phyloP scores from a whole-genome alignment of 2,888 invertebrate species.

The Athalia circularis region DNA sequence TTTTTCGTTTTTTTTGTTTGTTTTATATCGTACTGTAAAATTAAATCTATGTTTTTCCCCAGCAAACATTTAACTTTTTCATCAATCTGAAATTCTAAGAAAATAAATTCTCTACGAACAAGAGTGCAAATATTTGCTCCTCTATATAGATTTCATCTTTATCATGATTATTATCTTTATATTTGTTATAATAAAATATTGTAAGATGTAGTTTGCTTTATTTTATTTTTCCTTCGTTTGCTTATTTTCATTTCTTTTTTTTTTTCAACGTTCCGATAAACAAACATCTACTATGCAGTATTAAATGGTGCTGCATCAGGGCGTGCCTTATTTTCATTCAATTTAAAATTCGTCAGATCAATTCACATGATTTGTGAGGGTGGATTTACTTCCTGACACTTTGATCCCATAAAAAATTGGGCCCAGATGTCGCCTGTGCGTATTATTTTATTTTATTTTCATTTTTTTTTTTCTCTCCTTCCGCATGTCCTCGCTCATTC shows the following conservation, averaged over 20 bases:
- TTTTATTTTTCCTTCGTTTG: neutral
- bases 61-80: too few species aligned
- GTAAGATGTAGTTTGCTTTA: neutral
- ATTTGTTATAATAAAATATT: neutral
- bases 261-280: neutral
- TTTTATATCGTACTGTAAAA: too few species aligned
- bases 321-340: neutral
- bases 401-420: constrained; percentile 12
- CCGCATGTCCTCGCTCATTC: neutral
- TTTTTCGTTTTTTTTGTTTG: too few species aligned
- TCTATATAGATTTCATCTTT: neutral
- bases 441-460: neutral
- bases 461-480: neutral
- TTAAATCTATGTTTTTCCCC: too few species aligned
- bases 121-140: too few species aligned
- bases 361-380: constrained; percentile 3
- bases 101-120: too few species aligned
- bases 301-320: neutral
- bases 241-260: neutral
- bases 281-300: too few species aligned
- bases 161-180: neutral
- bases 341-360: neutral
- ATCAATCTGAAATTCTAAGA: too few species aligned
- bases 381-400: neutral
- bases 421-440: constrained; percentile 7